Evolutionary conservation across 2,797 vertebrate species (phyloP).

Genomic region (Varecia variegata): DNA sequence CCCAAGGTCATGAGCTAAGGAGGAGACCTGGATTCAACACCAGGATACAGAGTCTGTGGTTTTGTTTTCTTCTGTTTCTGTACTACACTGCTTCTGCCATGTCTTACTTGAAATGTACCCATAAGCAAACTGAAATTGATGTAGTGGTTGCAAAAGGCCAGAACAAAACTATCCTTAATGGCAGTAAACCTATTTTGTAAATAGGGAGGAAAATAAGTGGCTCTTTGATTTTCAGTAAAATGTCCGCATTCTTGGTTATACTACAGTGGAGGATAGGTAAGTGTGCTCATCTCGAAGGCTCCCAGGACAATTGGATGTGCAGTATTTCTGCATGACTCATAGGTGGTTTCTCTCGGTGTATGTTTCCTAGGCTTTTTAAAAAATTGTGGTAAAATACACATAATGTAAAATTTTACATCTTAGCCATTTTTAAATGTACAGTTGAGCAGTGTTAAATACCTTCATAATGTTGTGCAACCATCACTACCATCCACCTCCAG

Average conservation of each 20-base stretch:
- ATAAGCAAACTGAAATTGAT: not conserved
- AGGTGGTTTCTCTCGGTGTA: not conserved
- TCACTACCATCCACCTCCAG: not conserved
- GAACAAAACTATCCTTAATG: not conserved
- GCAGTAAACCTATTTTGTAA: not conserved
- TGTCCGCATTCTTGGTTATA: not conserved
- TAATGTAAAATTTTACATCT: not conserved
- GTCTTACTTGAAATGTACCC: not conserved
- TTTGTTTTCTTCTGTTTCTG: not conserved
- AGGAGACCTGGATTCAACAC: not conserved
- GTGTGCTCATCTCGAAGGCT: not conserved
- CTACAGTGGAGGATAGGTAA: fast-evolving
- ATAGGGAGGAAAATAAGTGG: not conserved
- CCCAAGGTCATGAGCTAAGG: not conserved
- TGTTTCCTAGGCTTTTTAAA: not conserved
- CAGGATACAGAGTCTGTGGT: too few species aligned
- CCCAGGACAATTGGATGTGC: not conserved
- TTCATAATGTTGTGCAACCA: not conserved
- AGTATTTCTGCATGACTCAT: not conserved
- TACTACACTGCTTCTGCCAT: not conserved
- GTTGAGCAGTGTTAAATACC: not conserved
- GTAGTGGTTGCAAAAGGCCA: not conserved
- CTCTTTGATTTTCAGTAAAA: not conserved
- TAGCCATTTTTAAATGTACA: not conserved
- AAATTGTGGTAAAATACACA: not conserved